These are phyloP conservation scores for Microcebus lehilahytsara DNA, from an alignment of 2,113 vertebrate genomes.

Conservation along the genomic window DNA sequence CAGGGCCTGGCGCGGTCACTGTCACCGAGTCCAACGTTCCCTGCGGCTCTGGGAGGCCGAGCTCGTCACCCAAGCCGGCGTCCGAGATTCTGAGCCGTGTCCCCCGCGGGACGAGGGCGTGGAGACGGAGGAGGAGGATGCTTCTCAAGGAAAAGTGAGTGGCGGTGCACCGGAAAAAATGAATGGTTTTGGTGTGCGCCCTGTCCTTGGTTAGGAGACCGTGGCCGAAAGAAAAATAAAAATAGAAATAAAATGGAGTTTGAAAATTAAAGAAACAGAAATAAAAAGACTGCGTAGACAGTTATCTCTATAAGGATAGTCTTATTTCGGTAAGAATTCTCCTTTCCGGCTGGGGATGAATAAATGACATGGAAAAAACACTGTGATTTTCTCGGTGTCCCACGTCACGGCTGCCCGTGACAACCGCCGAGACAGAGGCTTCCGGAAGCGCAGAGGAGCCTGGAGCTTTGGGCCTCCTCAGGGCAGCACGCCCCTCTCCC, in stretches of 20 bases:
- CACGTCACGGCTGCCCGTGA: accelerated
- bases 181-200: too few species aligned
- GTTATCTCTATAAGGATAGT: not conserved
- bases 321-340: not conserved
- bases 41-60: not conserved
- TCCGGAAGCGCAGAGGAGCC: not conserved
- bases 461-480: accelerated
- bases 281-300: not conserved
- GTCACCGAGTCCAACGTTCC: accelerated
- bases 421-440: accelerated
- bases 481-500: too few species aligned
- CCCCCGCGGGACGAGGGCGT: accelerated
- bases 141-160: not conserved
- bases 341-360: too few species aligned
- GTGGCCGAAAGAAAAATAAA: not conserved
- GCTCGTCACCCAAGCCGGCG: accelerated
- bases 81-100: not conserved
- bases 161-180: accelerated
- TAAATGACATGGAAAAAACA: accelerated
- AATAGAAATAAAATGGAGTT: not conserved
- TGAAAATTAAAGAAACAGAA: not conserved
- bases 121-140: accelerated
- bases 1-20: accelerated
- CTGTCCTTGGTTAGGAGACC: not conserved
- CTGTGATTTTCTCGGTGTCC: not conserved